Percentiles rank a stretch among this genome's conserved stretches.
These are phyloP conservation scores for Herpailurus yagouaroundi DNA, from an alignment of 2,113 vertebrate species.

Conservation along the genomic window DNA sequence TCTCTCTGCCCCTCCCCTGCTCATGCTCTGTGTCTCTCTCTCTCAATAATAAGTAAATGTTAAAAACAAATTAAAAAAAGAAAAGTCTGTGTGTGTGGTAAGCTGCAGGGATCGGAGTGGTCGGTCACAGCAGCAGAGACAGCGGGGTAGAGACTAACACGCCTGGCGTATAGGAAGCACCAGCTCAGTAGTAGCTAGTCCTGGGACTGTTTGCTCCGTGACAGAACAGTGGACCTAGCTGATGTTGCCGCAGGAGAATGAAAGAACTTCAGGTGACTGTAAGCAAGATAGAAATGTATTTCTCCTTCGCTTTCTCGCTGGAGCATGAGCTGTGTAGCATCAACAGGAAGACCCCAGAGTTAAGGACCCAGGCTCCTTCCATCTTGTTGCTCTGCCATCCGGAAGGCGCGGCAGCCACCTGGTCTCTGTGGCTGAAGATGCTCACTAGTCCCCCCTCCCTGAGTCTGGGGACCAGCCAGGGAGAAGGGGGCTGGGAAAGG, in stretches of 20 bases:
- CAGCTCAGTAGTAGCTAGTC: too few relatives aligned
- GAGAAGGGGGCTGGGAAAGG: not conserved
- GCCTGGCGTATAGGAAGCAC: not conserved
- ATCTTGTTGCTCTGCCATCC: not conserved
- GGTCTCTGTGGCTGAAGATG: not conserved
- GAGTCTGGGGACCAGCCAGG: not conserved
- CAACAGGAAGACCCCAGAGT: too few relatives aligned
- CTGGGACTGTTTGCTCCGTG: not conserved
- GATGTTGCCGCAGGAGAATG: not conserved
- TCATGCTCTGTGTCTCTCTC: not conserved
- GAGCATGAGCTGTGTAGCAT: too few relatives aligned
- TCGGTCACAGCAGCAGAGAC: not conserved
- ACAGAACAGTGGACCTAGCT: not conserved
- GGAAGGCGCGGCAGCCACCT: not conserved
- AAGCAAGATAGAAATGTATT: not conserved
- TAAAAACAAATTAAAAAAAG: too few relatives aligned
- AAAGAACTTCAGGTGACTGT: not conserved
- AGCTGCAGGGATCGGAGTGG: not conserved
- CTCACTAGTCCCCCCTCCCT: not conserved
- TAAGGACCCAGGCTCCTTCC: not conserved
- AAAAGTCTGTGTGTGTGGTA: not conserved
- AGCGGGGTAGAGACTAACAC: not conserved
- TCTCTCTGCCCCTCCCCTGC: too few relatives aligned
- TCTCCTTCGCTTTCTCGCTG: not conserved
- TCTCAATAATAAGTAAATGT: too few relatives aligned